These are phyloP conservation scores for Axinella damicornis DNA, from an alignment of 37 sponge, comb jelly and placozoan genomes.

Conservation along the genomic window DNA sequence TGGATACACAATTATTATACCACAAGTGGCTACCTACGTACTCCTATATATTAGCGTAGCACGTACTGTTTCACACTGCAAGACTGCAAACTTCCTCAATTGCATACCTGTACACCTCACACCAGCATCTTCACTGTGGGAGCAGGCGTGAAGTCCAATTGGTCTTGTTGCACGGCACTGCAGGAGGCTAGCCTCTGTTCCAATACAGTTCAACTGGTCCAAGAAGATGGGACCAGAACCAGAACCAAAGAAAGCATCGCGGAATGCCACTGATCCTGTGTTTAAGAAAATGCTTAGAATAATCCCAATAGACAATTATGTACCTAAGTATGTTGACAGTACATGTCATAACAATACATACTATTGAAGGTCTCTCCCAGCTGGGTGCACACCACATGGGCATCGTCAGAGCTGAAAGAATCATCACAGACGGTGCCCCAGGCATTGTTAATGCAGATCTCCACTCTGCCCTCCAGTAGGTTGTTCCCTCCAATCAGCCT, in stretches of 20 bases:
- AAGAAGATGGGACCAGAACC: slow-evolving; percentile 55
- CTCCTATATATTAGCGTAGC: too few species aligned
- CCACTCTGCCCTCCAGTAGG: not conserved
- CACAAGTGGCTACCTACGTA: too few species aligned
- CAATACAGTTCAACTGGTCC: slow-evolving; percentile 18
- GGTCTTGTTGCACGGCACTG: slow-evolving; percentile 1
- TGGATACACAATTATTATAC: too few species aligned
- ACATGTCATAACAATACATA: too few species aligned
- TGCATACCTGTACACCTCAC: slow-evolving; percentile 55
- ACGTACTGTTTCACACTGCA: too few species aligned
- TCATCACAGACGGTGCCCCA: slow-evolving; percentile 10
- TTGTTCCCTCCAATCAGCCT: not conserved
- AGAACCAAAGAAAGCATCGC: slow-evolving; percentile 3
- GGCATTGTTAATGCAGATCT: slow-evolving; percentile 3
- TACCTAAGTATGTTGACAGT: too few species aligned
- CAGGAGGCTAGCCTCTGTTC: slow-evolving; percentile 1
- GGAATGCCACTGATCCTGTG: not conserved
- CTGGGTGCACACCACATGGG: not conserved
- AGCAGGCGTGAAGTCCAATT: slow-evolving; percentile 4
- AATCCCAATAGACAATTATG: too few species aligned
- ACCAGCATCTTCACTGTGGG: slow-evolving; percentile 34
- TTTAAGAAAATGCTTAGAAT: too few species aligned
- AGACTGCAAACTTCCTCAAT: too few species aligned
- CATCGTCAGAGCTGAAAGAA: not conserved
- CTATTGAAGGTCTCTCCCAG: not conserved